Evolutionary conservation across 2,797 vertebrate genomes (phyloP), one percentile per base, ranked within the genome.

Genomic region (Syncerus caffer): DNA sequence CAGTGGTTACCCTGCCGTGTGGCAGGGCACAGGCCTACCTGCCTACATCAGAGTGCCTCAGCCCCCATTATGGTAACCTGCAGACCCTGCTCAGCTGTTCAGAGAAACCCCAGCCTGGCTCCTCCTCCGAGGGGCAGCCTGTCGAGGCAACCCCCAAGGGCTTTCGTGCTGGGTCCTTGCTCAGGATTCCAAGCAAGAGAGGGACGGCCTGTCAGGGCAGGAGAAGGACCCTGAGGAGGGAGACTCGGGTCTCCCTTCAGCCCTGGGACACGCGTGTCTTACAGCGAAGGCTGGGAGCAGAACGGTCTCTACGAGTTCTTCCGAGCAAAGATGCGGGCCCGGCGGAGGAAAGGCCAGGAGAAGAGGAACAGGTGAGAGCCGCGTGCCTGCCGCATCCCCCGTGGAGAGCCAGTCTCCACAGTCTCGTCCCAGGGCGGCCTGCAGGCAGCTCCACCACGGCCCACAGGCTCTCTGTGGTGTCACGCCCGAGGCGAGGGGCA

Each of bases 211-310:
- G n/a, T 53, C 15, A n/a, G 0, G 34, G 50, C 15, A 42, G 42
- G 29, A 19, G 19, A 1, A 38, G 57, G 19, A 13, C 55, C 45
- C 21, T 27, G 8, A 10, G 27, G 27, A 45, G 45, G 78, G 8
- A 31, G 7, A 71, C 23, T 0, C 0, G 0, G 2, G 16, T 55
- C 47, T 47, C 47, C 47, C 47, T 47, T 76, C 84, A 89, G 55
- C 1, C 3, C 6, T 21, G 23, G 19, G 9, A 34, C 0, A 7
- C 7, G 34, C 3, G 0, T 98, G 79, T 97, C 25, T 98, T 97
- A 38, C 98, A 99, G 99, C 90, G 99, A 99, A 98, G 99, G 99
- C 97, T 99, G 99, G 99, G 99, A 99, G 98, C 99, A 99, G 99
- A 99, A 99, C 0, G 99, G 99, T 19, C 99, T 99, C 34, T 99